Conservation (phyloP, 2,888 invertebrate genomes). For the Phortica okadai region DNA sequence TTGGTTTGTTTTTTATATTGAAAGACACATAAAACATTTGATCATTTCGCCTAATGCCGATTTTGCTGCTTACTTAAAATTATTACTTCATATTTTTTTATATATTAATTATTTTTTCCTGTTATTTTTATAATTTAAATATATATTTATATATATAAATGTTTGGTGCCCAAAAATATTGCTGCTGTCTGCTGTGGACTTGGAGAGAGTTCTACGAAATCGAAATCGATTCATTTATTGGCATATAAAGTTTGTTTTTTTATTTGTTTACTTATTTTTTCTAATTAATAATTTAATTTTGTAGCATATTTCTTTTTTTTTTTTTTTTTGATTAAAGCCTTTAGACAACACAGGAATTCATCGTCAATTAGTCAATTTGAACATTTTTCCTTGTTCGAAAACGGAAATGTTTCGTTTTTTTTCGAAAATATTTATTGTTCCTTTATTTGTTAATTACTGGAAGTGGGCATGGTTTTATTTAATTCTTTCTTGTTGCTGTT, state of each 20-base stretch:
- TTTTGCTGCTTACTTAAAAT: too few relatives aligned
- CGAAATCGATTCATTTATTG: not conserved
- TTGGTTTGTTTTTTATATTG: too few relatives aligned
- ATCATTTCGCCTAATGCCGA: too few relatives aligned
- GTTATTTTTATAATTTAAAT: conserved; percentile 30
- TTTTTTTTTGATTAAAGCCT: too few relatives aligned
- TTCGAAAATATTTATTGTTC: too few relatives aligned
- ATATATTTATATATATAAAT: conserved; percentile 48
- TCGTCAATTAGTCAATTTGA: not conserved
- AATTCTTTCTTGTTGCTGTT: too few relatives aligned
- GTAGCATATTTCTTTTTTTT: conserved; percentile 32
- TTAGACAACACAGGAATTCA: conserved; percentile 60
- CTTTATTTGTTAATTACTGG: not conserved
- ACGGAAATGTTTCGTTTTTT: not conserved
- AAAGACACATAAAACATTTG: too few relatives aligned
- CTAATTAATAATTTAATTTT: conserved; percentile 33
- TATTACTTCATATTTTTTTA: too few relatives aligned
- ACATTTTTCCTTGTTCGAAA: not conserved
- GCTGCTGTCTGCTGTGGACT: conserved; percentile 52
- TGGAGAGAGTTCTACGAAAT: conserved; percentile 23
- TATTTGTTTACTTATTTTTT: conserved; percentile 36
- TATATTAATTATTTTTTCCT: conserved; percentile 24
- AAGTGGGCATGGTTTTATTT: not conserved
- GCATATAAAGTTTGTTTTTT: conserved; percentile 8
- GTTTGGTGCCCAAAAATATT: conserved; percentile 67